phyloP scores from a whole-genome alignment of 2,113 vertebrate species.

The Columba livia region DNA sequence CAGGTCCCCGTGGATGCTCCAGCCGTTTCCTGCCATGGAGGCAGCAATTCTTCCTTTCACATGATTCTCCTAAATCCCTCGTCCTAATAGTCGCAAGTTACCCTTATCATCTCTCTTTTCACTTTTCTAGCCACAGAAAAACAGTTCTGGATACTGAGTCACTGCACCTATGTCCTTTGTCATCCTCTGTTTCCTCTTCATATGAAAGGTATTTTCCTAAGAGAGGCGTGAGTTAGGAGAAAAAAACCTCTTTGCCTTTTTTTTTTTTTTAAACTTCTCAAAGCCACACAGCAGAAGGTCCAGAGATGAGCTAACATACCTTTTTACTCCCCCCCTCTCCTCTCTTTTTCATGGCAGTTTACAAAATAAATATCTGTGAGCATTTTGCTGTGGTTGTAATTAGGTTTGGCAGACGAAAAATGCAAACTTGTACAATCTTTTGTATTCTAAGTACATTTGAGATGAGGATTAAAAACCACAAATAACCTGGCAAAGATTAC shows the following conservation, averaged over 20 bases:
- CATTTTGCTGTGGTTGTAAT: background rate
- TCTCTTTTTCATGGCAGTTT: background rate
- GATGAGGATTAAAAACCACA: background rate
- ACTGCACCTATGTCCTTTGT: background rate
- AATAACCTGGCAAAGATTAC: constrained; percentile 1
- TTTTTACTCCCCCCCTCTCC: background rate
- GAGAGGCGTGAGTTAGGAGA: background rate
- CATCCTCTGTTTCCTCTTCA: background rate
- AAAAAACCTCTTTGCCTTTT: background rate
- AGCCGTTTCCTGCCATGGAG: constrained; percentile 34
- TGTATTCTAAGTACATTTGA: background rate
- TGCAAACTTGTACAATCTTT: background rate
- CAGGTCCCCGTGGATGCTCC: background rate
- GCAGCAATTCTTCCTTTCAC: background rate
- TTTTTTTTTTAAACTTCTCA: background rate
- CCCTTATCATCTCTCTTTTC: background rate
- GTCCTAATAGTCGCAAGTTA: background rate
- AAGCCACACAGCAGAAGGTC: background rate
- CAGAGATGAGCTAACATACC: background rate
- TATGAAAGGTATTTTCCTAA: constrained; percentile 9
- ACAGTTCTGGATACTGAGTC: background rate
- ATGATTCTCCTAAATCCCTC: constrained; percentile 14
- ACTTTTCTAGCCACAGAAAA: background rate
- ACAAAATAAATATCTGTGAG: background rate
- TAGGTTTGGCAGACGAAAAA: background rate